Percentiles rank a stretch among this genome's conserved stretches.
Evolutionary conservation across 1,140 invertebrate species (phyloP).

Genomic region (Cyphomyrmex costatus): DNA sequence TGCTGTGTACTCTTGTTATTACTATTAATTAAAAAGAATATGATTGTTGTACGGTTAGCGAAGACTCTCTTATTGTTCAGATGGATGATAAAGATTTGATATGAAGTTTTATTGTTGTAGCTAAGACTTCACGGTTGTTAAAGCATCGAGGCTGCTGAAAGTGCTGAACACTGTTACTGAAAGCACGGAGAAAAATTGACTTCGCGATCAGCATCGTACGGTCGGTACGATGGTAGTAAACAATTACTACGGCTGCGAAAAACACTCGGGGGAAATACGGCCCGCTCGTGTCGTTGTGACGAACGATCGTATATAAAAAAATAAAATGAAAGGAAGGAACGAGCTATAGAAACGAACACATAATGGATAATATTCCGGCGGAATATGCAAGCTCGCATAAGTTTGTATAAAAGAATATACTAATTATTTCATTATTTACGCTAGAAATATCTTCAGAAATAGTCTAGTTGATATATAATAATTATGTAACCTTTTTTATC

Average conservation of each 20-base stretch:
- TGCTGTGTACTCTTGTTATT: slow-evolving; percentile 9
- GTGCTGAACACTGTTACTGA: neutral
- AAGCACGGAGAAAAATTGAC: slow-evolving; percentile 44
- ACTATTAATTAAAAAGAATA: slow-evolving; percentile 15
- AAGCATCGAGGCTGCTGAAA: neutral
- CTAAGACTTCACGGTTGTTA: neutral
- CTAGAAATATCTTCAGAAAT: neutral
- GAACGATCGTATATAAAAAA: slow-evolving; percentile 60
- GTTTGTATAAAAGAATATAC: neutral
- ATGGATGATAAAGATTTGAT: neutral
- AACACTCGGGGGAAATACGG: slow-evolving; percentile 69
- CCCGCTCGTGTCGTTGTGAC: slow-evolving; percentile 62
- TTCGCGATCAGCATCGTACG: slow-evolving; percentile 55
- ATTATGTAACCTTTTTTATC: neutral
- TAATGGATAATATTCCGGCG: neutral
- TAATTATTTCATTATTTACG: slow-evolving; percentile 35
- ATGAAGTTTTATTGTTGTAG: slow-evolving; percentile 31
- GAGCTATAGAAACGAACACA: slow-evolving; percentile 36
- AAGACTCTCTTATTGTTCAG: neutral
- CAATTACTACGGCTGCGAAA: slow-evolving; percentile 64
- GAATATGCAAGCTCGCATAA: neutral
- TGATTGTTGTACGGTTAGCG: too few relatives aligned
- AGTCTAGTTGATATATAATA: neutral
- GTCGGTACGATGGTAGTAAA: slow-evolving; percentile 46
- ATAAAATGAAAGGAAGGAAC: slow-evolving; percentile 12